These are phyloP conservation scores for Eupithecia dodoneata DNA, from an alignment of 2,888 invertebrate species.

Conservation along the genomic window DNA sequence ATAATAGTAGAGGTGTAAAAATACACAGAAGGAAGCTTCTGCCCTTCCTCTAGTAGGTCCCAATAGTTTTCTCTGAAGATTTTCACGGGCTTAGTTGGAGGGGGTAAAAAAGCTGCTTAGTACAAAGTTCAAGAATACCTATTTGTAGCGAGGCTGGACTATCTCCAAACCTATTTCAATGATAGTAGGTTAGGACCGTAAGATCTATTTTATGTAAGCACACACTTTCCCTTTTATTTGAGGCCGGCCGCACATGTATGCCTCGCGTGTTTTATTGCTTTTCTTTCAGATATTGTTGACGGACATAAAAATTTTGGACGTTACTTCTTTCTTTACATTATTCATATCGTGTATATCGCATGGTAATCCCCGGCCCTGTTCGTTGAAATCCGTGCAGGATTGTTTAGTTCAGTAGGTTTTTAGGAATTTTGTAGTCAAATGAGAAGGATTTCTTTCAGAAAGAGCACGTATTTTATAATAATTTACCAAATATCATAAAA, in stretches of 20 bases:
- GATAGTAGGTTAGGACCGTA: not conserved
- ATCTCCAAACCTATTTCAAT: not conserved
- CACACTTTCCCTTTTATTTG: slow-evolving; percentile 69
- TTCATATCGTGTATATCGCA: slow-evolving; percentile 46
- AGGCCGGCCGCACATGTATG: slow-evolving; percentile 63
- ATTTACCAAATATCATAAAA: no score
- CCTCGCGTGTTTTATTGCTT: slow-evolving; percentile 69
- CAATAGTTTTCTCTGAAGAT: not conserved
- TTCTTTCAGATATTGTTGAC: slow-evolving; percentile 60
- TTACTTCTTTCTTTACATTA: slow-evolving; percentile 53
- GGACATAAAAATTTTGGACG: slow-evolving; percentile 55
- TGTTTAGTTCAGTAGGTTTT: not conserved
- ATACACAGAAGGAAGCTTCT: not conserved
- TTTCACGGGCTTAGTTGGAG: not conserved
- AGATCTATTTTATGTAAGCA: slow-evolving; percentile 30
- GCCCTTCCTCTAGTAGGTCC: not conserved
- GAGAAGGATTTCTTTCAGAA: no score
- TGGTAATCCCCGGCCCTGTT: slow-evolving; percentile 35
- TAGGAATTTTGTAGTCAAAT: slow-evolving; percentile 3
- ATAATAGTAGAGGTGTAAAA: no score
- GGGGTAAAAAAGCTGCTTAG: not conserved
- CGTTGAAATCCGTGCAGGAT: slow-evolving; percentile 17
- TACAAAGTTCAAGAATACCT: not conserved
- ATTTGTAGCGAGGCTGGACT: not conserved
- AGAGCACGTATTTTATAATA: no score